Percentiles rank a stretch among this genome's conserved stretches.
phyloP scores from a whole-genome alignment of 2,888 invertebrate species.

The Cephus nigrinus region DNA sequence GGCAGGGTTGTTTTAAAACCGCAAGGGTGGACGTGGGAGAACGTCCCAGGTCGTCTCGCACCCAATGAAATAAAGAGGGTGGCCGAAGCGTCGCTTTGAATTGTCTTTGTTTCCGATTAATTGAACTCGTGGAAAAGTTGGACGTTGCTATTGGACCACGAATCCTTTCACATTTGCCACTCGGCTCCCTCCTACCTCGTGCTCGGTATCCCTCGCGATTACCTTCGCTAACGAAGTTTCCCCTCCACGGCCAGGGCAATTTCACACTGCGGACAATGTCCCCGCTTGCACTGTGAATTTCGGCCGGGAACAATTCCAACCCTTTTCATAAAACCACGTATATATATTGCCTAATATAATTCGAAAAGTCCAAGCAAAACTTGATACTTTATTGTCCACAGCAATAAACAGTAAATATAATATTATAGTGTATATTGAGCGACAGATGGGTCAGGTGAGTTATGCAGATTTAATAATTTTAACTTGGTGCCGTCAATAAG shows the following conservation, averaged over 20 bases:
- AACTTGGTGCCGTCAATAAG: too few relatives aligned
- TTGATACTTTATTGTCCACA: background rate
- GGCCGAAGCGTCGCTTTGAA: slow-evolving; percentile 24
- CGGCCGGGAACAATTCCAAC: background rate
- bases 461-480: too few relatives aligned
- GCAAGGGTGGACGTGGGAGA: slow-evolving; percentile 20
- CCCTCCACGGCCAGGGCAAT: background rate
- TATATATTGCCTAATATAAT: background rate
- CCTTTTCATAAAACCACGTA: background rate
- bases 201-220: background rate
- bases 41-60: slow-evolving; percentile 18
- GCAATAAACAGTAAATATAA: background rate
- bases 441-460: background rate
- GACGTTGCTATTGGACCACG: background rate
- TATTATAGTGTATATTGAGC: background rate
- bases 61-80: slow-evolving; percentile 20
- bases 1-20: slow-evolving; percentile 28
- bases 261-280: background rate
- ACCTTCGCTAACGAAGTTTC: background rate
- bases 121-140: slow-evolving; percentile 17
- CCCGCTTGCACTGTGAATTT: background rate
- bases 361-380: background rate
- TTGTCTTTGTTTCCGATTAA: slow-evolving; percentile 35
- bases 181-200: background rate
- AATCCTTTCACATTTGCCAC: background rate